A percentile compares a stretch with the other conserved stretches of the same genome.
Conservation (phyloP, 2,888 invertebrate genomes). For the Euspilapteryx auroguttella region DNA sequence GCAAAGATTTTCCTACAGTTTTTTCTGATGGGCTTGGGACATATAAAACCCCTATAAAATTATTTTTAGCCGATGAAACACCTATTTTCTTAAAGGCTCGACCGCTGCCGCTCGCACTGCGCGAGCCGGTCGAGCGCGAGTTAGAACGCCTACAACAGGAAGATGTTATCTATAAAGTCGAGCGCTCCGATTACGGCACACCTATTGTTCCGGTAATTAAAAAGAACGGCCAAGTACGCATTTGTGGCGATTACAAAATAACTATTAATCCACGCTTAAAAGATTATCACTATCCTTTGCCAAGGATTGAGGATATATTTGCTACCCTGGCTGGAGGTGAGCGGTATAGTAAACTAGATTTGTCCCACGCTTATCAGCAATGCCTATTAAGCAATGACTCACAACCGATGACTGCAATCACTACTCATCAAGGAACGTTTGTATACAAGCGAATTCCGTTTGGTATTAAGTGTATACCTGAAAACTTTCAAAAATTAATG, state of each 20-base stretch:
- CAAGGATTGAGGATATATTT: conserved; percentile 12
- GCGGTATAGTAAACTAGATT: conserved; percentile 12
- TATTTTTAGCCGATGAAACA: not conserved
- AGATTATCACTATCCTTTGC: no score
- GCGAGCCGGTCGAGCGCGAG: not conserved
- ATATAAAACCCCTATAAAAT: not conserved
- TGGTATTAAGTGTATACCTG: conserved; percentile 3
- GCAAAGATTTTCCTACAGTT: conserved; percentile 1
- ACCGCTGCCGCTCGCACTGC: conserved; percentile 1
- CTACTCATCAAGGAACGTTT: no score
- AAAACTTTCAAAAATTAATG: conserved; percentile 5
- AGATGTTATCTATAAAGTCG: conserved; percentile 7
- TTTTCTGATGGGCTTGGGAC: conserved; percentile 1
- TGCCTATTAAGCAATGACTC: conserved; percentile 8
- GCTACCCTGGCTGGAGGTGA: conserved; percentile 11
- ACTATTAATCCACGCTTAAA: conserved; percentile 11
- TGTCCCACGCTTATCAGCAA: conserved; percentile 12
- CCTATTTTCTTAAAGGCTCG: not conserved
- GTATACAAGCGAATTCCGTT: conserved; percentile 4
- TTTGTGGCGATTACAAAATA: conserved; percentile 9
- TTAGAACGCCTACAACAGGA: conserved; percentile 6
- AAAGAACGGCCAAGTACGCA: conserved; percentile 7
- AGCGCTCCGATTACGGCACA: conserved; percentile 9
- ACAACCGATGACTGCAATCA: conserved; percentile 9
- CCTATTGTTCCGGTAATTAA: conserved; percentile 10